Conservation (phyloP, 2,797 vertebrate species). For the Erithacus rubecula region DNA sequence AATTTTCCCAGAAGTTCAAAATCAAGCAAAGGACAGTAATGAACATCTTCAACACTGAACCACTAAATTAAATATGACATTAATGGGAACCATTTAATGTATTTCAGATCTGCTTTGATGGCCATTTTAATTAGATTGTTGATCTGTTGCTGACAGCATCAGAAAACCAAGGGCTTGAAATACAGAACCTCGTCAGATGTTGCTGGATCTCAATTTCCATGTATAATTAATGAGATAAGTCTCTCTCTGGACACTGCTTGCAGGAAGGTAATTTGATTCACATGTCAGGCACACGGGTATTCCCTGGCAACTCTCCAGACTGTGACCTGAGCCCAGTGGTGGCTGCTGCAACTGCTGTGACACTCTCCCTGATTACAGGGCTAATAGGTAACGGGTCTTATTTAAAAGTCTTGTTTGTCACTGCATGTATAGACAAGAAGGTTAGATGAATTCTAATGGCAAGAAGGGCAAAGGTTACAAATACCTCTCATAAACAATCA, state of each 20-base stretch:
- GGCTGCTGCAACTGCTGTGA: neutral
- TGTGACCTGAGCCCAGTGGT: neutral
- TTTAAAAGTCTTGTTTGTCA: neutral
- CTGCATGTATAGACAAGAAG: neutral
- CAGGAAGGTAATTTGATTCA: conserved; percentile 1
- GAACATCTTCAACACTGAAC: conserved; percentile 44
- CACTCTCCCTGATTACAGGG: neutral
- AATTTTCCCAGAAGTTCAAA: conserved; percentile 26
- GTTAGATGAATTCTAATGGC: neutral
- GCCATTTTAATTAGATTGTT: conserved; percentile 72
- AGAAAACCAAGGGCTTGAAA: conserved; percentile 31
- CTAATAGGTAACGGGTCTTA: neutral
- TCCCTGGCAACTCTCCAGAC: neutral
- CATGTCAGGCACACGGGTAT: neutral
- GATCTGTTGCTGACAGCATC: conserved; percentile 41
- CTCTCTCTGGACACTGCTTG: neutral
- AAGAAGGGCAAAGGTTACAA: neutral
- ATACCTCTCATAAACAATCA: neutral
- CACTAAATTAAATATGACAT: conserved; percentile 72
- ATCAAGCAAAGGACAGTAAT: conserved; percentile 37
- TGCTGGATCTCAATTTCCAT: conserved; percentile 31
- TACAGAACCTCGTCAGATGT: neutral
- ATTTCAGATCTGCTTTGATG: conserved; percentile 60
- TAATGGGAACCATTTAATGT: conserved; percentile 63
- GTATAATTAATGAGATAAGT: conserved; percentile 31